Base-by-base conservation (phyloP, 2,888 invertebrate species). In the Cheilosia pagana region DNA sequence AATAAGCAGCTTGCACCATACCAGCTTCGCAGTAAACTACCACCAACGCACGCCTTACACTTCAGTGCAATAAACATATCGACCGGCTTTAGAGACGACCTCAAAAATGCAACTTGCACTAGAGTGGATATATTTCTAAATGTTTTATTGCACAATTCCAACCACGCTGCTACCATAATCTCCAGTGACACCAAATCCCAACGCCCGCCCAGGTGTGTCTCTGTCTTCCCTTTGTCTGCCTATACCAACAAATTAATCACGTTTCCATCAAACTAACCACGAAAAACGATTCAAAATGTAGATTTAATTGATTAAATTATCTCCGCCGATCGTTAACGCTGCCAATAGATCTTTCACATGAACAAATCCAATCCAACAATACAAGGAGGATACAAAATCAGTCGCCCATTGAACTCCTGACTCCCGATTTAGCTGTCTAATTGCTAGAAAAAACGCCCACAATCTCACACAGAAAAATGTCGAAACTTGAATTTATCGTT, bases 241-340 rank as follows among this genome's bases (percentile, higher is more conserved):
- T 45, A 6, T 45, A 6, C 16, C 43, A 16, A 45, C 23, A 8
- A 19, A 75, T 59, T 53, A 48, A 19, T 50, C 12, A 19, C 65
- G 60, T 45, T 62, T 43, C 53, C 60, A 71, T 75, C 85, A 85
- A 85, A 81, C 81, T 76, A 85, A 81, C 81, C 81, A 85, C 81
- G 85, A 55, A 31, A 63, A 78, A 28, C 52, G 7, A 45, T 43
- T 31, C 50, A 70, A 75, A 79, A 85, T 71, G 71, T 81, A 57
- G 76, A 85, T 85, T 85, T 81, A 85, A 85, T 85, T 85, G 85
- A 81, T 85, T 85, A 81, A 81, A 85, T 85, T 85, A 85, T 85
- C 85, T 85, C 75, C 55, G 39, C 5, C 35, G 75, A 81, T 85
- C 81, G 81, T 85, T 81, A 85, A 67, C 75, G 63, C 75, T 65